These are phyloP conservation scores for Triops longicaudatus DNA, from an alignment of 1,140 invertebrate genomes.

Conservation along the genomic window DNA sequence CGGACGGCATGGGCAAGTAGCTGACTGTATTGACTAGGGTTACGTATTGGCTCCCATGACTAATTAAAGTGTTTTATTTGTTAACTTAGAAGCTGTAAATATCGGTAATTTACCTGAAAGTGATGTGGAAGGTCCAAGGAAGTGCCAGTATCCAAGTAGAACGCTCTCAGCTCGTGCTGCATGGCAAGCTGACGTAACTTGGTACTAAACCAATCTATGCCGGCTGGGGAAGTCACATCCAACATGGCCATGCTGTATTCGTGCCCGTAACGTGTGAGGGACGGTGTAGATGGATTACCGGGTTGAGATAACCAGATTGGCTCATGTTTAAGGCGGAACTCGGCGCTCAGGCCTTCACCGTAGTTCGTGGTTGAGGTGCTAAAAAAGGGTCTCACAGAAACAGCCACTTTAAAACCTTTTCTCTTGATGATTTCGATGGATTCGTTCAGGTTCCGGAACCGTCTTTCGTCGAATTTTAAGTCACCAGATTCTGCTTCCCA, in stretches of 20 bases:
- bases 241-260: constrained; percentile 66
- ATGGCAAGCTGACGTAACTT: constrained; percentile 61
- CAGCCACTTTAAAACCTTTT: constrained; percentile 71
- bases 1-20: constrained; percentile 43
- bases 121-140: constrained; percentile 77
- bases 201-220: constrained; percentile 65
- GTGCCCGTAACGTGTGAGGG: constrained; percentile 64
- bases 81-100: constrained; percentile 34
- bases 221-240: constrained; percentile 72
- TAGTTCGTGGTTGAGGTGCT: constrained; percentile 74
- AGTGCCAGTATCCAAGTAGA: constrained; percentile 82
- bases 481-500: constrained; percentile 76
- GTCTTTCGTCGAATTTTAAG: constrained; percentile 55
- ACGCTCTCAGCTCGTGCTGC: constrained; percentile 73
- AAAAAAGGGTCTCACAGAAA: constrained; percentile 76
- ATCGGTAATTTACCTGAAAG: constrained; percentile 59
- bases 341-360: constrained; percentile 57
- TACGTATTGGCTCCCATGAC: background rate
- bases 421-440: constrained; percentile 71
- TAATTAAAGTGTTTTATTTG: constrained; percentile 58
- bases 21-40: constrained; percentile 37
- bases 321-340: constrained; percentile 35
- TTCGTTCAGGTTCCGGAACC: constrained; percentile 60
- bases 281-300: constrained; percentile 62
- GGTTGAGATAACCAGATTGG: constrained; percentile 51